Base-by-base conservation (phyloP, 1,140 invertebrate genomes). In the Diachasma alloeum region DNA sequence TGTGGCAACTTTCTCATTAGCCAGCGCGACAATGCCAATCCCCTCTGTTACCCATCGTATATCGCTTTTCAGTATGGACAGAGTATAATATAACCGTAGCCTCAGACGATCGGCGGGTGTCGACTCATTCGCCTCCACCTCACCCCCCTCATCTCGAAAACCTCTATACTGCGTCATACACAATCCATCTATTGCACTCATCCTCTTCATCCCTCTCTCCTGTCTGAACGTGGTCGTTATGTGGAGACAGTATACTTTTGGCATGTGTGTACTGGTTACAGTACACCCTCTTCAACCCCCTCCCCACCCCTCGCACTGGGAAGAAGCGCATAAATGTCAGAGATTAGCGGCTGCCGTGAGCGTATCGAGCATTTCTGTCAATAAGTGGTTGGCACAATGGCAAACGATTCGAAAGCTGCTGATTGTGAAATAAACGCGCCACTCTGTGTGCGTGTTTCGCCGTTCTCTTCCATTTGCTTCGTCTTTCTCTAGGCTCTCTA, bases 341-440 rank as follows among this genome's bases (percentile, higher is more conserved):
- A 82, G 85, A 85, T 86, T 85, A 86, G 83, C 83, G 85, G 81
- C 79, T 81, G 78, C 83, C 79, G 80, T 81, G 85, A 84, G 85
- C 83, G 82, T 87, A 87, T 87, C 83, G 87, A 87, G 85, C 83
- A 83, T 79, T 85, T 87, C 86, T 87, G 85, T 86, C 86, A 86
- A 88, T 88, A 87, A 87, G 80, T 79, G 78, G 74, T 77, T 76
- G 78, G 72, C 70, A 84, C 84, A 84, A 85, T 85, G 77, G 81
- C 78, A 81, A 68, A 63, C 81, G 80, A 85, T 85, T 86, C 82
- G 84, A 87, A 86, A 87, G 82, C 85, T 80, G 83, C 84, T 86
- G 86, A 87, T 89, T 87, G 85, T 84, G 82, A 86, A 86, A 86
- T 84, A 85, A 86, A 85, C 81, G 80, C 79, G 78, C 78, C 80